Conservation (phyloP, 2,888 invertebrate species). For the Phaedon cochleariae region DNA sequence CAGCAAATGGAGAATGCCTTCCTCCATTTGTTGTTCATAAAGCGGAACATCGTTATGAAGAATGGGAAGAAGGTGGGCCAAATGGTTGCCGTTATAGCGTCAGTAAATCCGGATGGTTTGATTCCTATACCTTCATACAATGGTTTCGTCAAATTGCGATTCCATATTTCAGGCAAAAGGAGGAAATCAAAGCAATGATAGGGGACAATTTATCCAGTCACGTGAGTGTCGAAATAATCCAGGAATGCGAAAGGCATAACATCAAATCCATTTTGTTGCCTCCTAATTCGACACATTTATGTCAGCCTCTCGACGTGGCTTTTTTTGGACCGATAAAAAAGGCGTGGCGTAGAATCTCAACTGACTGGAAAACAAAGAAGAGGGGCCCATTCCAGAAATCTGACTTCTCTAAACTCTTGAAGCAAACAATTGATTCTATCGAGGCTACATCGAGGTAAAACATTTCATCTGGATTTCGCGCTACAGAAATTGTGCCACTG, state of each 20-base stretch:
- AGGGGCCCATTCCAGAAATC: constrained; percentile 1
- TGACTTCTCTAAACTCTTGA: constrained; percentile 1
- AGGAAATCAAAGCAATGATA: constrained; percentile 49
- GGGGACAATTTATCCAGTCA: constrained; percentile 52
- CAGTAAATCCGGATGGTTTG: constrained; percentile 46
- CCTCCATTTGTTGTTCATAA: constrained; percentile 47
- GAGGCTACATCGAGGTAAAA: constrained; percentile 1
- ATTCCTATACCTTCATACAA: constrained; percentile 38
- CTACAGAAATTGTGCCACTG: constrained; percentile 2
- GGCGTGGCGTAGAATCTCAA: constrained; percentile 1
- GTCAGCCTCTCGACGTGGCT: constrained; percentile 9
- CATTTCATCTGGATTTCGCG: constrained; percentile 1
- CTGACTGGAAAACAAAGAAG: constrained; percentile 6
- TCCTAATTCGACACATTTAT: constrained; percentile 8
- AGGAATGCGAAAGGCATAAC: constrained; percentile 47
- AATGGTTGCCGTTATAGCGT: constrained; percentile 44
- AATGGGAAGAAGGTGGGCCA: constrained; percentile 48
- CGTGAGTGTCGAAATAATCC: constrained; percentile 42
- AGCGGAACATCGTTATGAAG: constrained; percentile 49
- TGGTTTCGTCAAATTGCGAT: constrained; percentile 43
- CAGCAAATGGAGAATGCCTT: constrained; percentile 20
- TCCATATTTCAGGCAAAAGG: constrained; percentile 40
- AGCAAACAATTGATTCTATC: background rate
- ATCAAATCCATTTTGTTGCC: constrained; percentile 41
- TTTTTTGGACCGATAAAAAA: constrained; percentile 6